Percentiles rank a stretch among this genome's conserved stretches.
Conservation (phyloP, 2,113 vertebrate species). For the Melanerpes aurifrons region DNA sequence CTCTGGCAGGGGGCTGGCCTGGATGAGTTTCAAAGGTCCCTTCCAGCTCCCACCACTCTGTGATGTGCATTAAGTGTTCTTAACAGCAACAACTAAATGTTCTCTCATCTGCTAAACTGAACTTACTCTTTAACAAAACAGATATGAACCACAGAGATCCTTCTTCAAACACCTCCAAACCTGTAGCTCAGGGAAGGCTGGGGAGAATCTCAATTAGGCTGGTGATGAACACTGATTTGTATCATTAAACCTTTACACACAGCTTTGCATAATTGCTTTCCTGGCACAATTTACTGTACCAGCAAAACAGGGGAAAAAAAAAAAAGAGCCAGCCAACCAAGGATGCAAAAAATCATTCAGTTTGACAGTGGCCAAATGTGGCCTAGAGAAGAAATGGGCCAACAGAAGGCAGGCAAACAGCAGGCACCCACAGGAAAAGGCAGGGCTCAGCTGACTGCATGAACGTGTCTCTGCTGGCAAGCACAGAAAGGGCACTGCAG, state of each 20-base stretch:
- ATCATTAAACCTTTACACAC: constrained; percentile 57
- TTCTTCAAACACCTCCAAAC: neutral
- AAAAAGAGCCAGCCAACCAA: constrained; percentile 29
- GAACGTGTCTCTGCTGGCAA: neutral
- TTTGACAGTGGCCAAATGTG: constrained; percentile 32
- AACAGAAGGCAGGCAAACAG: neutral
- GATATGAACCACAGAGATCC: neutral
- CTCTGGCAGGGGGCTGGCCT: too few species aligned
- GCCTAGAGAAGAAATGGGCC: neutral
- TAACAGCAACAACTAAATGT: neutral
- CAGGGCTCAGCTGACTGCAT: neutral
- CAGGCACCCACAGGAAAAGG: neutral
- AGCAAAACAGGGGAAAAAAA: constrained; percentile 39
- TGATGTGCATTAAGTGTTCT: neutral
- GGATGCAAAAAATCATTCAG: constrained; percentile 32
- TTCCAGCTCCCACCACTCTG: too few species aligned
- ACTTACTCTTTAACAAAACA: neutral
- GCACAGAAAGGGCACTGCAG: neutral
- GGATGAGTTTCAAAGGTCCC: too few species aligned
- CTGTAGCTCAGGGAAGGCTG: neutral
- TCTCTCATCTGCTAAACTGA: neutral
- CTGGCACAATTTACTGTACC: constrained; percentile 47
- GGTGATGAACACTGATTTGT: constrained; percentile 46
- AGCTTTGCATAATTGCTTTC: constrained; percentile 50
- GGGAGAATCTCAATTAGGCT: constrained; percentile 51